Base-by-base conservation (phyloP, 2,797 vertebrate species). In the Falco rusticolus region DNA sequence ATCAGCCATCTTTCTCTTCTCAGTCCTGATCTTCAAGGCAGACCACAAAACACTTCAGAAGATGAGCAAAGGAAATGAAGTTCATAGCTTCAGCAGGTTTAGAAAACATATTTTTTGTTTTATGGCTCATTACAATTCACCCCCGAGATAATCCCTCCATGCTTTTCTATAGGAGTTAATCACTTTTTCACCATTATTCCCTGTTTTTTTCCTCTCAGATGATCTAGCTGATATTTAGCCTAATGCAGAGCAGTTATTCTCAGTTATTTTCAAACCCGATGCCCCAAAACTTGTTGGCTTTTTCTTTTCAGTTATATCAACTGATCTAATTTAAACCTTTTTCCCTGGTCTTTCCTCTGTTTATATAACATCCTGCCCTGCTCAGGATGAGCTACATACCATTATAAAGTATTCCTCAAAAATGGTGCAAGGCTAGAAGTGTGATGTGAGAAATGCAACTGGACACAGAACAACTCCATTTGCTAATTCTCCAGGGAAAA, bases 401-500 rank as follows among this genome's bases (percentile, higher is more conserved):
- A 1, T 43, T 7, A 39, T 54, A 81, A 92, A 60, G 50, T 65
- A 17, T 43, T 84, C 54, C 68, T 87, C 56, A 64, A 80, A 89
- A 87, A 74, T 88, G 29, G 76, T 60, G 54, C 34, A 89, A 94
- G 70, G 84, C 60, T 74, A 5, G 61, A 94, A 91, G 71, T 5
- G 5, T 1, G 3, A 50, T 54, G 47, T 25, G 41, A 85, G 61
- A 87, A 80, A 92, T 13, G 53, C 64, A 66, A 1, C 64, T 61
- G 65, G 81, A 89, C 78, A 41, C 16, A 57, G 41, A 56, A 63
- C n/a, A 63, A 47, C 19, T 61, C 45, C 51, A 65, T 78, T 59
- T 89, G 64, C 50, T 93, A 66, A 89, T 90, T 53, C 56, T 88
- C 24, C 26, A 25, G 63, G 84, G 83, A 93, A 95, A 96, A 89